These are phyloP conservation scores for Aphelinus certus DNA, from an alignment of 1,140 invertebrate species.

Conservation along the genomic window DNA sequence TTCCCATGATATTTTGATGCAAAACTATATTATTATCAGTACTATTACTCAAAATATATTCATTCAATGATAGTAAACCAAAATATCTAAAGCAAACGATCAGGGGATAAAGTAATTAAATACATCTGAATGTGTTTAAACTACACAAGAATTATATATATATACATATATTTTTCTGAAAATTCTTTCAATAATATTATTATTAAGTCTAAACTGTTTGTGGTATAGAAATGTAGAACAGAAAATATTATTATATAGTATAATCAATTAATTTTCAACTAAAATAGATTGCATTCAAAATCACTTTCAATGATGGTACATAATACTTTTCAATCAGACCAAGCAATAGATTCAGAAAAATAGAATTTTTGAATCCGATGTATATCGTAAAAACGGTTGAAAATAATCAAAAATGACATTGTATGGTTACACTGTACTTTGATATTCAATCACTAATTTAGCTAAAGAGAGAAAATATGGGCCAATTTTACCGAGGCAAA, in stretches of 20 bases:
- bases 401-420: constrained; percentile 11
- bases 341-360: no score
- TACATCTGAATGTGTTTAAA: constrained; percentile 36
- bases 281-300: no score
- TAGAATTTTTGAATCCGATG: no score
- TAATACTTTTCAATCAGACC: no score
- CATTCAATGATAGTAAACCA: constrained; percentile 54
- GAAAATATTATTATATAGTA: no score
- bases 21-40: constrained; percentile 8
- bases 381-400: neutral
- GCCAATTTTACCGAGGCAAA: constrained; percentile 12
- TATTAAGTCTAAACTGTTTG: constrained; percentile 50
- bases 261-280: no score
- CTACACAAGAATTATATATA: constrained; percentile 39
- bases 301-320: no score
- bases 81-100: constrained; percentile 54
- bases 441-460: constrained; percentile 18
- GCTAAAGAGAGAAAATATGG: neutral
- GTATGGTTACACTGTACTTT: constrained; percentile 4
- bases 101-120: constrained; percentile 51
- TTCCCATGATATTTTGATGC: constrained; percentile 15
- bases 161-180: constrained; percentile 64
- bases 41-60: constrained; percentile 18
- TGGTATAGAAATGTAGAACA: no score
- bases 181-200: constrained; percentile 55